These are phyloP conservation scores for Cephus runcator DNA, from an alignment of 2,888 invertebrate genomes.

Conservation along the genomic window DNA sequence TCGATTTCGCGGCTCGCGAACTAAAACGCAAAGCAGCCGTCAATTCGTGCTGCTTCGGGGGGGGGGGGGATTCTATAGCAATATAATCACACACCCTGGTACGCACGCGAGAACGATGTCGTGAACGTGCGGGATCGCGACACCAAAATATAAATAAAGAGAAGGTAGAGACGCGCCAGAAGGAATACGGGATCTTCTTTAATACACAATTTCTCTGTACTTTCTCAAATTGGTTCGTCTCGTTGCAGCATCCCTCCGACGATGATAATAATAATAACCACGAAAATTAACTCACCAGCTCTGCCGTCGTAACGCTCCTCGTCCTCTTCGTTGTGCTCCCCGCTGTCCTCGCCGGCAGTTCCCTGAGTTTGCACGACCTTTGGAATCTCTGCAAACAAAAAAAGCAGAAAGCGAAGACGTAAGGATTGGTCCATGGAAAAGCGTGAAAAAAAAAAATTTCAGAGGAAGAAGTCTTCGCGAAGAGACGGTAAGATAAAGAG, in stretches of 20 bases:
- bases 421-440: background rate
- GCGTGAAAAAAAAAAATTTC: background rate
- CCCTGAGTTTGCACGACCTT: conserved; percentile 76
- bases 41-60: background rate
- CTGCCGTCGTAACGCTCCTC: conserved; percentile 72
- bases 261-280: background rate
- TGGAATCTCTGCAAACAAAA: conserved; percentile 75
- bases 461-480: background rate
- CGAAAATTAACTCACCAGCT: conserved; percentile 81
- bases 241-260: background rate
- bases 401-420: conserved; percentile 14
- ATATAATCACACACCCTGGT: background rate
- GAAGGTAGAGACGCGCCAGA: background rate
- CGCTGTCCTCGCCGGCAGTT: conserved; percentile 65
- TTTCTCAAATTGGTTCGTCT: background rate
- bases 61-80: background rate
- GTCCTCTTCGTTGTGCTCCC: conserved; percentile 68
- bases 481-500: background rate
- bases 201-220: background rate
- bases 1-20: conserved; percentile 21
- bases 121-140: background rate
- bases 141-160: background rate
- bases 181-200: background rate
- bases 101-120: background rate
- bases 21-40: background rate